Percentiles rank a stretch among this genome's conserved stretches.
Conservation (phyloP, 2,113 vertebrate species). For the Oryctolagus cuniculus region DNA sequence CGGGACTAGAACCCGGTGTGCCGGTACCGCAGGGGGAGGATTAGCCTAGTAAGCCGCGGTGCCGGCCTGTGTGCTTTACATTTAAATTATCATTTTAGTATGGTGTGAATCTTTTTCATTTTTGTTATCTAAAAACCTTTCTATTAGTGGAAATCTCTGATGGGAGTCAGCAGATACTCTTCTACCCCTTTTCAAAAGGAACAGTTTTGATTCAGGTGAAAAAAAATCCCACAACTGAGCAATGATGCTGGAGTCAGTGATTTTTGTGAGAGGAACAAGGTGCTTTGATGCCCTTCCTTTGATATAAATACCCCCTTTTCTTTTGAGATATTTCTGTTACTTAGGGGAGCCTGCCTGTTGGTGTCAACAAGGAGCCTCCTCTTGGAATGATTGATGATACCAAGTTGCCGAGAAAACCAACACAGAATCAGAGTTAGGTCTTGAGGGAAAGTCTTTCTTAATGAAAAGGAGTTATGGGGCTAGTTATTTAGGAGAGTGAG, state of each 20-base stretch:
- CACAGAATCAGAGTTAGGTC: not conserved
- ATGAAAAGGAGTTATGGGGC: not conserved
- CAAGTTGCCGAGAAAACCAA: not conserved
- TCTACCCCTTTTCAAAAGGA: not conserved
- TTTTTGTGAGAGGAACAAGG: not conserved
- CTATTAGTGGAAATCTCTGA: not conserved
- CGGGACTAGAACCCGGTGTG: too few species aligned
- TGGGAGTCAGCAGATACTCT: not conserved
- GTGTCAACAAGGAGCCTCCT: not conserved
- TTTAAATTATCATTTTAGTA: not conserved
- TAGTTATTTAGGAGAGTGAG: not conserved
- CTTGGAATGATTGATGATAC: not conserved
- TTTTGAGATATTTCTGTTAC: not conserved
- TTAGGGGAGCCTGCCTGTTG: not conserved
- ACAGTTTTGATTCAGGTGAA: not conserved
- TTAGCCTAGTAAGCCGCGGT: too few species aligned
- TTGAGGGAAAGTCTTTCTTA: not conserved
- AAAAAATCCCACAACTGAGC: not conserved
- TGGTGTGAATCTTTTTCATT: not conserved
- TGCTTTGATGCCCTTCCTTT: not conserved
- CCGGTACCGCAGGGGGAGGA: too few species aligned
- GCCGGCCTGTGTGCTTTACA: not conserved
- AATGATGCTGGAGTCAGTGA: not conserved
- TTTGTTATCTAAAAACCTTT: not conserved
- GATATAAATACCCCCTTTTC: not conserved